Conservation (phyloP, 2,113 vertebrate genomes). For the Microtus oregoni region DNA sequence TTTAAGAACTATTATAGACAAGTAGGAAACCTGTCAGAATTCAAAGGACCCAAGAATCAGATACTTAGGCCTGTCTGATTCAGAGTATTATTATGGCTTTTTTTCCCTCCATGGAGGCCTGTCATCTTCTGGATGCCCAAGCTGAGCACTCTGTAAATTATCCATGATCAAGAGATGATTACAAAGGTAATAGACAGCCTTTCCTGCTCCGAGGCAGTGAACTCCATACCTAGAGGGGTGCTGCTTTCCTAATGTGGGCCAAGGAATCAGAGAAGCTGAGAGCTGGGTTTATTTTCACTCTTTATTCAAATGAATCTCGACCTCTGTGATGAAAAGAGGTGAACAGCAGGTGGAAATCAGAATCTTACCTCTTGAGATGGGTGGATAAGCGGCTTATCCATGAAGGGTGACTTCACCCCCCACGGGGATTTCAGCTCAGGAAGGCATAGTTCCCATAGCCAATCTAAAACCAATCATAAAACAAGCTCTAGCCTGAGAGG, state of each 20-base stretch:
- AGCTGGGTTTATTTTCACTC: neutral
- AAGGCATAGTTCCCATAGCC: neutral
- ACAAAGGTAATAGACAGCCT: neutral
- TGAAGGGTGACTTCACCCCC: slow-evolving; percentile 23
- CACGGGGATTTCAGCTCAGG: neutral
- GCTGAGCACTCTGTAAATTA: neutral
- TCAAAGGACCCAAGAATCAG: neutral
- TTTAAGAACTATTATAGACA: slow-evolving; percentile 12
- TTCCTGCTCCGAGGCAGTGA: neutral
- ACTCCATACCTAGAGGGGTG: neutral
- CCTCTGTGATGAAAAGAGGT: slow-evolving; percentile 31
- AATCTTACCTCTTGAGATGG: neutral
- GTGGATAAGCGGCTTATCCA: neutral
- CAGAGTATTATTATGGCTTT: neutral
- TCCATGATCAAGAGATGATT: neutral
- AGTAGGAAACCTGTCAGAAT: neutral
- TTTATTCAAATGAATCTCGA: slow-evolving; percentile 50
- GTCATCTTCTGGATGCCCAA: neutral
- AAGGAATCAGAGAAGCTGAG: slow-evolving; percentile 20
- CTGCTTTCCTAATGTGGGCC: neutral
- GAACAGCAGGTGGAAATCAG: slow-evolving; percentile 21
- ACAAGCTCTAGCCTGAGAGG: neutral
- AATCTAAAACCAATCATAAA: neutral
- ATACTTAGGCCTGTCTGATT: neutral
- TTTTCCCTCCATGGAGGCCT: neutral